A percentile compares a stretch with the other conserved stretches of the same genome.
Conservation (phyloP, 2,113 vertebrate genomes). For the Tragelaphus imberbis region DNA sequence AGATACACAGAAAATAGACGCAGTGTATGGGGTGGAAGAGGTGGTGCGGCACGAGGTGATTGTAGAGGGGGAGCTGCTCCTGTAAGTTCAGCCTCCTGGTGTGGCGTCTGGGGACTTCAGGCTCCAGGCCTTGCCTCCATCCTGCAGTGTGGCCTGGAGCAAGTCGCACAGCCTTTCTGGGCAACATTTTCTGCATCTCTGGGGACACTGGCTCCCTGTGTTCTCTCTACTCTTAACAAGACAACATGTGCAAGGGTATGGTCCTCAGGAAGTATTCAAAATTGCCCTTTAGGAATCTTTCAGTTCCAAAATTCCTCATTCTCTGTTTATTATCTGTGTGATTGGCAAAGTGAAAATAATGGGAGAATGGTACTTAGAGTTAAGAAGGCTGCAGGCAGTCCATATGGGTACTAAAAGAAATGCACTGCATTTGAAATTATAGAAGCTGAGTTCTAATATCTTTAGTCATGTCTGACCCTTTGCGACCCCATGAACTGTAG, state of each 20-base stretch:
- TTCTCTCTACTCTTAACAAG: neutral
- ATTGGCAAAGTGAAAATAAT: neutral
- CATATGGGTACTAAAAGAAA: neutral
- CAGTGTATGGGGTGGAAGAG: rapidly evolving
- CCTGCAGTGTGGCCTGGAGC: neutral
- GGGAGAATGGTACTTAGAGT: neutral
- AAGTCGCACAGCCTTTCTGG: neutral
- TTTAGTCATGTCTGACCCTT: neutral
- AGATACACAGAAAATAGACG: neutral
- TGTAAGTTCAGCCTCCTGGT: too few relatives aligned
- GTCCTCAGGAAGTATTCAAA: neutral
- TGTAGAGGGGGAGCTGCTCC: neutral
- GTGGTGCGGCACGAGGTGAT: rapidly evolving
- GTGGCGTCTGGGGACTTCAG: neutral
- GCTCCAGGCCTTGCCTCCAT: neutral
- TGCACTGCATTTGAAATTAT: neutral
- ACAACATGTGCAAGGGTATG: neutral
- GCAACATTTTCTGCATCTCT: neutral
- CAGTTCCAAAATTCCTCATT: neutral
- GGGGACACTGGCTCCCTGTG: neutral
- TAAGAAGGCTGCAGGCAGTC: neutral
- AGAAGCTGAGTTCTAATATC: neutral
- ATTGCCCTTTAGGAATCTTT: neutral
- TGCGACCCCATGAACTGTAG: neutral
- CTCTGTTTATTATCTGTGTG: neutral